Evolutionary conservation across 2,113 vertebrate species (phyloP), one percentile per base, ranked within the genome.

Genomic region (Gopherus flavomarginatus): DNA sequence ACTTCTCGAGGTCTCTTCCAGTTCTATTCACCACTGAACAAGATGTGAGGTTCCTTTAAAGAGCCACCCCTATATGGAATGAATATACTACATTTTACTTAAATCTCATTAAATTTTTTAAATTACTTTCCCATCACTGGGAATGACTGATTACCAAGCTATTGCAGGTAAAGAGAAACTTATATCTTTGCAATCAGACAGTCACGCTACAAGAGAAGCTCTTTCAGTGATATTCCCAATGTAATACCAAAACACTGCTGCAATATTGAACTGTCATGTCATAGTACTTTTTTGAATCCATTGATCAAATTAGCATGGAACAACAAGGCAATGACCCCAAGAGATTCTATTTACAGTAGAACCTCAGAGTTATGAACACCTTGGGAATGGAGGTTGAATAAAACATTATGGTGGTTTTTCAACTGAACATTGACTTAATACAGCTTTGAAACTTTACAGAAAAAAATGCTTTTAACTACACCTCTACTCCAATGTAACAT

Each of bases 241-340:
- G 17, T 29, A 9, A 29, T 13, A 24, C 14, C 26, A 10, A 31
- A 50, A 26, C 19, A 0, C 21, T 11, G 29, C 42, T 4, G 1
- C 29, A 38, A 31, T 1, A 38, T 6, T 1, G 44, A 47, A 47
- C 10, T 0, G 11, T 16, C n/a, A 22, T 21, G n/a, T 27, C 1
- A 72, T 12, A 14, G 1, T 22, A 1, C 13, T 75, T 65, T 16
- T 1, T n/a, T 42, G 52, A 0, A 24, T 26, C 78, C 3, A 0
- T 3, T 3, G 50, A 54, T 54, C 24, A 3, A 1, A 7, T 17
- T 13, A 4, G 24, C 16, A 52, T 26, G 81, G n/a, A 38, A n/a
- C 2, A 62, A 80, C 19, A 53, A 53, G 7, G 54, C 42, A 38
- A 22, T 31, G 47, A 47, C 69, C 3, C 59, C 26, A 50, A 86